phyloP scores from a whole-genome alignment of 2,888 invertebrate species.

The Pseudanteris insignis region DNA sequence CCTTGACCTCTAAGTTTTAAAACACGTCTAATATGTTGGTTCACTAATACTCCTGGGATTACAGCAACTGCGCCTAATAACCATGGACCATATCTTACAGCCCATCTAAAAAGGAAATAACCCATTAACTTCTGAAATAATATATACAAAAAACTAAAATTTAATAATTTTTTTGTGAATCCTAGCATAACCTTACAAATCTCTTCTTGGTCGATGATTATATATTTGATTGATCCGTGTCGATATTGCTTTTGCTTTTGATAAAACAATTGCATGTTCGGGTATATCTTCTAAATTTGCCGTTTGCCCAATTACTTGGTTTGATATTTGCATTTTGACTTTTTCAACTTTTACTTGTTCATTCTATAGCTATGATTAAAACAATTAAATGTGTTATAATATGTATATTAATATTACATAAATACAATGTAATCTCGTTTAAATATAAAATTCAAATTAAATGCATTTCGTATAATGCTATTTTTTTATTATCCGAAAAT shows the following conservation, averaged over 20 bases:
- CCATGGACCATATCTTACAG: constrained; percentile 13
- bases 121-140: not conserved
- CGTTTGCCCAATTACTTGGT: constrained; percentile 5
- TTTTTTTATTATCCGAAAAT: too few relatives aligned
- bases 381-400: too few relatives aligned
- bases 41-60: constrained; percentile 9
- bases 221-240: constrained; percentile 1
- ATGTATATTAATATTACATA: too few relatives aligned
- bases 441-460: too few relatives aligned
- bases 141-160: not conserved
- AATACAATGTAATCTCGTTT: too few relatives aligned
- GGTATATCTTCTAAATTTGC: constrained; percentile 1
- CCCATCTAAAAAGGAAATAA: constrained; percentile 16
- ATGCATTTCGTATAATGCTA: too few relatives aligned
- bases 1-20: constrained; percentile 15
- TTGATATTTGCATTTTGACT: too few relatives aligned
- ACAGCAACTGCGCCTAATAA: constrained; percentile 7
- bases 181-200: constrained; percentile 19
- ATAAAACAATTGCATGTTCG: constrained; percentile 3
- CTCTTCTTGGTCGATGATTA: constrained; percentile 4
- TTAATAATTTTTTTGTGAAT: not conserved
- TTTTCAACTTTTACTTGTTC: too few relatives aligned
- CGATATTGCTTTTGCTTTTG: not conserved
- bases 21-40: constrained; percentile 5
- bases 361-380: too few relatives aligned